A percentile compares a stretch with the other conserved stretches of the same genome.
These are phyloP conservation scores for Hypercompe scribonia DNA, from an alignment of 2,888 invertebrate genomes.

Conservation along the genomic window DNA sequence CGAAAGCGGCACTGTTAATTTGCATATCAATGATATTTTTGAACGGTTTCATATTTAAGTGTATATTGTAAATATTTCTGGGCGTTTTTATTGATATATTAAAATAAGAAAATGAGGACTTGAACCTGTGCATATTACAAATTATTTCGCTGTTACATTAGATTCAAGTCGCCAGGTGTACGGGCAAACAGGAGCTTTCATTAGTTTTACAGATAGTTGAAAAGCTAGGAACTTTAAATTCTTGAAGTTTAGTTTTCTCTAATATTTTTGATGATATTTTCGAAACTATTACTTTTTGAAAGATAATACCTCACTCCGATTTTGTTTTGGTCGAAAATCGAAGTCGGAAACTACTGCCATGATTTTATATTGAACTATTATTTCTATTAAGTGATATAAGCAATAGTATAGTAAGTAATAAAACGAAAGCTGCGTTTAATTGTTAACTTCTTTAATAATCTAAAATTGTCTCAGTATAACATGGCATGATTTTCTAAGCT, in stretches of 20 bases:
- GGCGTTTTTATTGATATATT: background rate
- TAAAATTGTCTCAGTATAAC: background rate
- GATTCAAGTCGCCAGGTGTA: background rate
- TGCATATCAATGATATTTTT: background rate
- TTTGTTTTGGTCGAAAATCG: background rate
- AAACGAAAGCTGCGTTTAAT: too few species aligned
- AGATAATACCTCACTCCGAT: background rate
- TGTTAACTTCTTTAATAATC: background rate
- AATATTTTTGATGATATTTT: background rate
- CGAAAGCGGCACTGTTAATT: background rate
- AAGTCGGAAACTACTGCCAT: background rate
- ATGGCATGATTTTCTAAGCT: background rate
- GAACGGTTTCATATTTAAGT: background rate
- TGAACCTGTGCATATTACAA: background rate
- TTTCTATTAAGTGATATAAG: background rate
- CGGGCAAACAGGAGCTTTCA: slow-evolving; percentile 9
- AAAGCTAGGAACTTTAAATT: background rate
- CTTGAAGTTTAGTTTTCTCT: background rate
- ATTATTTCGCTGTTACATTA: background rate
- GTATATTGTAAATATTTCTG: background rate
- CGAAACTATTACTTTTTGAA: background rate
- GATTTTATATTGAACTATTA: background rate
- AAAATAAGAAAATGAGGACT: background rate
- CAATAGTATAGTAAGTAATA: too few species aligned
- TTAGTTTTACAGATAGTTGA: background rate